Evolutionary conservation across 37 sponge, comb jelly and placozoan genomes (phyloP), one percentile per base, ranked within the genome.

Genomic region (Haliclona indistincta): DNA sequence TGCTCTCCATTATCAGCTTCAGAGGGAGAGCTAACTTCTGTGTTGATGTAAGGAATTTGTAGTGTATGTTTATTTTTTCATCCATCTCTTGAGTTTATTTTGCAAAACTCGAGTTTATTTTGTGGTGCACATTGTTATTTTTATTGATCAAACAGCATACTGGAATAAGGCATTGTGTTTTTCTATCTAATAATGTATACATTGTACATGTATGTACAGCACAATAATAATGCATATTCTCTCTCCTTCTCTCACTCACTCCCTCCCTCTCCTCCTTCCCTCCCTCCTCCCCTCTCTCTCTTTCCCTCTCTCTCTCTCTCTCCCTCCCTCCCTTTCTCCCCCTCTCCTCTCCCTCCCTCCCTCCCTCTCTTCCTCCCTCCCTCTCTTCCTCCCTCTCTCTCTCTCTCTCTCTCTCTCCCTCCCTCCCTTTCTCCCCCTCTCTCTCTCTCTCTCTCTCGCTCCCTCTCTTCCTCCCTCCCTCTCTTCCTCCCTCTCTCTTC

Each of bases 31-130:
- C 82, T 11, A 78, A 70, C 15, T 73, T 69, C 73, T 77, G 38
- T 15, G 63, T 67, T 10, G 68, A 85, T 28, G 73, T 72, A 6
- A 58, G 11, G 7, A 26, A 58, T 20, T 11, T 58, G 22, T 20
- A n/a, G 22, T 25, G 60, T n/a, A n/a, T n/a, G n/a, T n/a, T n/a
- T n/a, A n/a, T n/a, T n/a, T n/a, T n/a, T n/a, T n/a, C n/a, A n/a
- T n/a, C n/a, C n/a, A n/a, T n/a, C 25, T 0, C 85, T 85, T 86
- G 89, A 85, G 70, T 63, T 93, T 28, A 83, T 80, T 64, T 84
- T 72, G 38, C 93, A 89, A 25, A 67, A 81, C 11, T 44, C 79
- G 22, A 83, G 56, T 56, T 79, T 93, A n/a, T n/a, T n/a, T n/a
- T n/a, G n/a, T n/a, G n/a, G n/a, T n/a, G n/a, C n/a, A n/a, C n/a